Evolutionary conservation across 2,797 vertebrate species (phyloP).

Genomic region (Arremon brunneinucha): DNA sequence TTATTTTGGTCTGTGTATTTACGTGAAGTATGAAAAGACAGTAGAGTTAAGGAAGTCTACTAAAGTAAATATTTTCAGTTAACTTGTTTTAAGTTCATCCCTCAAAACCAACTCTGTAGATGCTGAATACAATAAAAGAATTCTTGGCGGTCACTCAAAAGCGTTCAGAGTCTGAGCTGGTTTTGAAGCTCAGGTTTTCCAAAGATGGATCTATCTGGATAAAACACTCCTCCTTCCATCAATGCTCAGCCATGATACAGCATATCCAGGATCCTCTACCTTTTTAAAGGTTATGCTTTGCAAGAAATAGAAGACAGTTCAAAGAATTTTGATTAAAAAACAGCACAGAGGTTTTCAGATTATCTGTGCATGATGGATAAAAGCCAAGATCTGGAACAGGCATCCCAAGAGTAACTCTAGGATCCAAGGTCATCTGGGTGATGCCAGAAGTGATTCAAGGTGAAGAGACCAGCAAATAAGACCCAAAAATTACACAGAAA

Average conservation of each 20-base stretch:
- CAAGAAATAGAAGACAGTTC: not conserved
- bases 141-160: not conserved
- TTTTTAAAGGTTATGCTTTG: not conserved
- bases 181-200: not conserved
- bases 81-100: not conserved
- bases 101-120: not conserved
- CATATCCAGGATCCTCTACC: not conserved
- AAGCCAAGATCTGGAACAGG: not conserved
- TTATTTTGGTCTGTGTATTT: not conserved
- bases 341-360: not conserved
- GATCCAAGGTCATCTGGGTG: not conserved
- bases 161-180: not conserved
- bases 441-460: slow-evolving; percentile 21
- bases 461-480: slow-evolving; percentile 30
- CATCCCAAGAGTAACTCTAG: not conserved
- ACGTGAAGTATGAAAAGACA: not conserved
- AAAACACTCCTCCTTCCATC: not conserved
- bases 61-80: slow-evolving; percentile 22
- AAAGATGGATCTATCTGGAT: not conserved
- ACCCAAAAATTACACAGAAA: not conserved
- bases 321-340: not conserved
- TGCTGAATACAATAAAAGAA: not conserved
- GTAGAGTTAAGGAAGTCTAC: not conserved
- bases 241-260: not conserved
- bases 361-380: not conserved